Conservation (phyloP, 1,140 invertebrate species). For the Drosophila mayri region DNA sequence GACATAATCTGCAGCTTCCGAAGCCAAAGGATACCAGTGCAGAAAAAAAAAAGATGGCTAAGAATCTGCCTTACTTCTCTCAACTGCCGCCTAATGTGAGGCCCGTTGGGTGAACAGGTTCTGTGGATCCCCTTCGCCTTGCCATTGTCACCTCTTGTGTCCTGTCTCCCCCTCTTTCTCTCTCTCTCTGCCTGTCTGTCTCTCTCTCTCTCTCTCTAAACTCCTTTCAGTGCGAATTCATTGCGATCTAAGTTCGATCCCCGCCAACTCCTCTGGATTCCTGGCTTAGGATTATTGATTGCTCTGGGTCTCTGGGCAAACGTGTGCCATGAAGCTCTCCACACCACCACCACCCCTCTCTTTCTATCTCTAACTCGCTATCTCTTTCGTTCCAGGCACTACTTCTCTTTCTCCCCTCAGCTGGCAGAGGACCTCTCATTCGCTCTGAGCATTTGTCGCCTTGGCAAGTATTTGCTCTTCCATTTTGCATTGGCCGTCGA, state of each 20-base stretch:
- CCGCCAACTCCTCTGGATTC: background rate
- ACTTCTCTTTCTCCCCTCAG: background rate
- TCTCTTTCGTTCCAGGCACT: background rate
- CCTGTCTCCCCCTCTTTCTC: background rate
- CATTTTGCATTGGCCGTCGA: slow-evolving; percentile 65
- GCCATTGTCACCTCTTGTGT: slow-evolving; percentile 12
- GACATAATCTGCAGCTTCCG: slow-evolving; percentile 15
- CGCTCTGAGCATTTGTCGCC: slow-evolving; percentile 65
- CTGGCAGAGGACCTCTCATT: background rate
- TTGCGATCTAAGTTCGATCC: slow-evolving; percentile 43
- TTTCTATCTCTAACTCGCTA: background rate
- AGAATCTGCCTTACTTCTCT: slow-evolving; percentile 53
- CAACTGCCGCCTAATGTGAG: slow-evolving; percentile 49
- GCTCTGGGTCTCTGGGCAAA: slow-evolving; percentile 80
- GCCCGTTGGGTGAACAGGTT: slow-evolving; percentile 54
- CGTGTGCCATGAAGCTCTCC: slow-evolving; percentile 39
- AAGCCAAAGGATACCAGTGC: slow-evolving; percentile 41
- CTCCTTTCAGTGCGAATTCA: slow-evolving; percentile 29
- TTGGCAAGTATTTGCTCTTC: slow-evolving; percentile 63
- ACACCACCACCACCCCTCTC: background rate
- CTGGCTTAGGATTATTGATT: slow-evolving; percentile 69
- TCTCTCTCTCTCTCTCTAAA: slow-evolving; percentile 1
- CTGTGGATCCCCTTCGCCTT: slow-evolving; percentile 3
- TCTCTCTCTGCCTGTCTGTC: background rate
- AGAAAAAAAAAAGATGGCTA: slow-evolving; percentile 34